Base-by-base conservation (phyloP, 2,797 vertebrate genomes). In the Benthosema pterotum region DNA sequence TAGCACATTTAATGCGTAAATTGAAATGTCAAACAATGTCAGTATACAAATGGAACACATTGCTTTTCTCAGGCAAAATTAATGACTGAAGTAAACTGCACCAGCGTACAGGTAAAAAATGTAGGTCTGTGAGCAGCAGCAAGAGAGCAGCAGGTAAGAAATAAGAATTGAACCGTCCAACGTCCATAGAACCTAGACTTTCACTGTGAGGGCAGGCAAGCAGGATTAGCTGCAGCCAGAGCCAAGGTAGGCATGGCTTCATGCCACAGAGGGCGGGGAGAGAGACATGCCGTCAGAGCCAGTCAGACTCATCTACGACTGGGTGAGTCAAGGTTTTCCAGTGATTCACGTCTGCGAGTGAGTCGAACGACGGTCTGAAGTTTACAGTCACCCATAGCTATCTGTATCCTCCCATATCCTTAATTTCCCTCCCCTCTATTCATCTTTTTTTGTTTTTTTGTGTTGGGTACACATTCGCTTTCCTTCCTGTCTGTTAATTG, bases 261-360 rank as follows among this genome's bases (percentile, higher is more conserved):
- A 59, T 71, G 86, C 88, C 87, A 88, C 19, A 73, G 57, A 61
- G 57, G 81, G 80, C 74, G 82, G 85, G 80, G 82, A 72, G 54
- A 71, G 82, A 93, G 92, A 93, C 91, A 82, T 92, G 84, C 82
- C 80, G 87, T 93, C 92, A 93, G 69, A 67, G 77, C 87, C 88
- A 85, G 63, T 88, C 75, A 52, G 72, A 58, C 70, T 84, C 18
- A 53, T 79, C 75, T 88, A 62, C 71, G 79, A 42, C 60, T 47
- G 52, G 46, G 74, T 93, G 92, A 93, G 65, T 93, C 91, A 93
- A 87, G 73, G 46, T 83, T 85, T 81, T 81, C 76, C 75, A 58
- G 52, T 92, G 90, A 93, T 84, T 93, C 91, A 92, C 61, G 78
- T 89, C 87, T 88, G 82, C 72, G 28, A 52, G 75, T 62, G 66